Base-by-base conservation (phyloP, 1,140 invertebrate species). In the Phthorimaea operculella region DNA sequence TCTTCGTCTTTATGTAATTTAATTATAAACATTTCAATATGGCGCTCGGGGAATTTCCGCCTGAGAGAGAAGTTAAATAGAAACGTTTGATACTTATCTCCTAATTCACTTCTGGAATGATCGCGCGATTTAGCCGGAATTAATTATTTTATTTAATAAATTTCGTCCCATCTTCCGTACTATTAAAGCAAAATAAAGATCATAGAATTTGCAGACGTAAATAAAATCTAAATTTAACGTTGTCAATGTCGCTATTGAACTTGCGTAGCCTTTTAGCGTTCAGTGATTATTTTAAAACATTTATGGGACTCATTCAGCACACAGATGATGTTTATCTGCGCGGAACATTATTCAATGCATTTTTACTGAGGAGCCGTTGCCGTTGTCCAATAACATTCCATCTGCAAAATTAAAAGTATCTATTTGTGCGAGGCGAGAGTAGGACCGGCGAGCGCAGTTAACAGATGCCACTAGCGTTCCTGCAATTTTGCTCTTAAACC, bases 21-120 rank as follows among this genome's bases (percentile, higher is more conserved):
- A 85, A 85, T 85, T 85, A 85, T 85, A 83, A 85, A 83, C 82
- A 85, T 85, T 85, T 85, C 82, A 83, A 83, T 85, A 85, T 83
- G 74, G 79, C 79, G 79, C 74, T 70, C 70, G 52, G 78, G 77
- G 79, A 83, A 79, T 82, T 83, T 79, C 73, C 76, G 72, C 76
- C 64, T 63, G 54, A 64, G 66, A 74, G 73, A 70, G 73, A 79
- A 82, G 77, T 85, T 83, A 80, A 85, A 85, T 83, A 79, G 79
- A 85, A 85, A 76, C 82, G 82, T 82, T 85, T 80, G 79, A 85
- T 85, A 80, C 79, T 84, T 81, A 84, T 85, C 79, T 81, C 66
- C 72, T 78, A 77, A 84, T 84, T 79, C 76, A 80, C 72, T 83
- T 83, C 66, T 71, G 73, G 68, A 70, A 76, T 79, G 70, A 84